Conservation (phyloP, 2,888 invertebrate genomes). For the Latrodectus elegans region DNA sequence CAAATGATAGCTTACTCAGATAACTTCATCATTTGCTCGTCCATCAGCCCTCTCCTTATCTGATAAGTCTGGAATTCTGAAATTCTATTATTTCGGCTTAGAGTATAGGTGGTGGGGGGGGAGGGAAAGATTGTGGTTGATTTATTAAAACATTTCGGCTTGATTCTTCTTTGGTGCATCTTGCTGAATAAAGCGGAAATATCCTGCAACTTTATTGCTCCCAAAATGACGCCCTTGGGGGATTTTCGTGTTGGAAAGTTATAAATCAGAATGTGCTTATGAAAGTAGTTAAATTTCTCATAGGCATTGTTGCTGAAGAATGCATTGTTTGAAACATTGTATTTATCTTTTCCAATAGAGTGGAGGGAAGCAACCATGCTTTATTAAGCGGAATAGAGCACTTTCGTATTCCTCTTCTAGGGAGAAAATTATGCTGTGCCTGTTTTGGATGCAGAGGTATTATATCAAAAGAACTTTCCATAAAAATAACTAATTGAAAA, state of each 20-base stretch:
- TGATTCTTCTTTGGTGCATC: not conserved
- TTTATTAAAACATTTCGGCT: slow-evolving; percentile 29
- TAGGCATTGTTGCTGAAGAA: not conserved
- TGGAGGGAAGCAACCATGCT: not conserved
- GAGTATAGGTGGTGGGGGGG: slow-evolving; percentile 8
- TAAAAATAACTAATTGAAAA: too few relatives aligned
- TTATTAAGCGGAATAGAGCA: not conserved
- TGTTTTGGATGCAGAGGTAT: too few relatives aligned
- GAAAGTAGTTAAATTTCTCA: not conserved
- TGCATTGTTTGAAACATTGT: too few relatives aligned
- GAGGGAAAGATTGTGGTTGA: slow-evolving; percentile 23
- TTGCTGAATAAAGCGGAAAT: not conserved
- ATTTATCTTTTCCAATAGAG: not conserved
- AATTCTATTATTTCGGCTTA: slow-evolving; percentile 62
- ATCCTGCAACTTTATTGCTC: slow-evolving; percentile 26
- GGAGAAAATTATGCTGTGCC: too few relatives aligned
- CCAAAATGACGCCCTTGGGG: not conserved
- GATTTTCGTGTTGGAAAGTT: not conserved
- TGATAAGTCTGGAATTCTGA: slow-evolving; percentile 40
- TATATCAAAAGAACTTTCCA: too few relatives aligned
- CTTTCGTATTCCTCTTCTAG: too few relatives aligned
- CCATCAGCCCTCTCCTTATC: slow-evolving; percentile 41
- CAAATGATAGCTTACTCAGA: slow-evolving; percentile 44
- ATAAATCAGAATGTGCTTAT: slow-evolving; percentile 1
- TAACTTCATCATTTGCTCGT: slow-evolving; percentile 47